Base-by-base conservation (phyloP, 2,888 invertebrate genomes). In the Nudaria mundana region DNA sequence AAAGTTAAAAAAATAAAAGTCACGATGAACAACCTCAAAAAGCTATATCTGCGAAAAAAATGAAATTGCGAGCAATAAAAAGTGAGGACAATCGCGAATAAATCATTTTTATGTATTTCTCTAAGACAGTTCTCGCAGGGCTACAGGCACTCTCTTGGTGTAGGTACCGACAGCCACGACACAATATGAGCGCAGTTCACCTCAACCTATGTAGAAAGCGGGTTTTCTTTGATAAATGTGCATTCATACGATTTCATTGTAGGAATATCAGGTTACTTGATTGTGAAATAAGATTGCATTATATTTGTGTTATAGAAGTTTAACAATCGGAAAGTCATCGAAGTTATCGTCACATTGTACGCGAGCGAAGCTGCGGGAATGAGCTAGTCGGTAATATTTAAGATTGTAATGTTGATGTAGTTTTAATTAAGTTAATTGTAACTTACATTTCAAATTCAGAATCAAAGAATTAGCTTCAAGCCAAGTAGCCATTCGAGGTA, bases 21-120 rank as follows among this genome's bases (percentile, higher is more conserved):
- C n/a, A n/a, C n/a, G 25, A 31, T 37, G 31, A 20, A 37, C 31
- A 31, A 18, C 28, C 28, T 26, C 13, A 28, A 39, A 16, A 13
- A 5, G 28, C 32, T 8, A 28, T 28, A 15, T 32, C 10, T 22
- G 22, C 24, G 22, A 26, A 26, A 38, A 16, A 33, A 28, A 28
- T 11, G n/a, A 28, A 23, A 28, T 28, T 12, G 15, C 23, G 22
- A 13, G 22, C 20, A 30, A 40, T 40, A 40, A 40, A 38, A 53
- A 44, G 44, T 53, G 45, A 37, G 39, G 29, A 40, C 46, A 32
- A 38, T 31, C 32, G 41, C 39, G 41, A 48, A 44, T 55, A 55
- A 57, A 57, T 56, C 48, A 56, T 57, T 52, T 56, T 56, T 54
- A 56, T 56, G 42, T 57, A 43, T 46, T 42, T 44, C 41, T 40